A percentile compares a stretch with the other conserved stretches of the same genome.
Evolutionary conservation across 1,140 invertebrate genomes (phyloP).

Genomic region (Planococcus citri): DNA sequence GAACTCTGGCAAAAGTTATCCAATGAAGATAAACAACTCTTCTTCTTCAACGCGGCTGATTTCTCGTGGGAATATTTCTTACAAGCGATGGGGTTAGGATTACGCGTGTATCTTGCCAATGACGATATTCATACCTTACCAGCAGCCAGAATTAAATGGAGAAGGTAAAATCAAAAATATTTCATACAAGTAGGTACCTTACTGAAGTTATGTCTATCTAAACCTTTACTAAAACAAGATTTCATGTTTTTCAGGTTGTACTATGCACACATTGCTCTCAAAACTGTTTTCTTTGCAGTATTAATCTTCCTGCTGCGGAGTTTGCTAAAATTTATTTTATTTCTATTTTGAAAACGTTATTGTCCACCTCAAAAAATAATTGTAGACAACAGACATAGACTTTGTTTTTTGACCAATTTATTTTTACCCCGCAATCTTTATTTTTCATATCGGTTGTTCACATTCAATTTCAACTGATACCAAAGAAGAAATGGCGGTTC

Average conservation of each 20-base stretch:
- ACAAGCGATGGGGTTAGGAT: slow-evolving; percentile 42
- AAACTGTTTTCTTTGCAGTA: not conserved
- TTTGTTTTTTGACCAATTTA: no score
- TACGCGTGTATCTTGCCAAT: slow-evolving; percentile 46
- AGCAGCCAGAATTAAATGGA: slow-evolving; percentile 38
- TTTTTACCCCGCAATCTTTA: no score
- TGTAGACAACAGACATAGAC: no score
- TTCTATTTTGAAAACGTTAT: not conserved
- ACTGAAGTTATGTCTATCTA: no score
- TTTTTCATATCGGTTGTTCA: no score
- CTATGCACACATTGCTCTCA: not conserved
- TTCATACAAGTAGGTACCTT: not conserved
- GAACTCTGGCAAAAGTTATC: slow-evolving; percentile 46
- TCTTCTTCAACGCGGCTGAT: slow-evolving; percentile 52
- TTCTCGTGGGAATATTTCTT: slow-evolving; percentile 47
- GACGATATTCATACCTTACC: slow-evolving; percentile 44
- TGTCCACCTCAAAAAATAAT: no score
- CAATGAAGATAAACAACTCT: slow-evolving; percentile 46
- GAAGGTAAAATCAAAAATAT: slow-evolving; percentile 32
- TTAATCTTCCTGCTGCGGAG: not conserved
- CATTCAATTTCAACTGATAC: no score
- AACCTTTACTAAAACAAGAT: no score
- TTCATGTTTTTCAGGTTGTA: slow-evolving; percentile 11
- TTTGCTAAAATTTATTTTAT: not conserved
- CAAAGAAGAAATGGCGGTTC: no score